Base-by-base conservation (phyloP, 2,113 vertebrate genomes). In the Erythrolamprus reginae region DNA sequence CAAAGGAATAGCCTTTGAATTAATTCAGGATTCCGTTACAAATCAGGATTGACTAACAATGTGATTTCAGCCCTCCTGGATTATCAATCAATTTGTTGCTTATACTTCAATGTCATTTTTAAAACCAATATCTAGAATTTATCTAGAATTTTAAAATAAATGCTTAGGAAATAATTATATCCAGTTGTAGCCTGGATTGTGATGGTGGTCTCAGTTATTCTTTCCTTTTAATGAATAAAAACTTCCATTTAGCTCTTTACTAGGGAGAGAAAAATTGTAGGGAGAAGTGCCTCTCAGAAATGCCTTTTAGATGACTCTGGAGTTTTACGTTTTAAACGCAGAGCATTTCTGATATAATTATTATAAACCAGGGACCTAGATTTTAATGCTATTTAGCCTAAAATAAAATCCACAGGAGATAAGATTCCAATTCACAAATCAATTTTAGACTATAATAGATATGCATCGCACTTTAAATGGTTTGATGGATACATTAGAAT, bases 361-460 rank as follows among this genome's bases (percentile, higher is more conserved):
- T 89, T 52, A 52, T 23, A 55, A 8, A 58, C 38, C 52, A 56
- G 42, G 28, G 77, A 52, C 45, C 15, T 58, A 42, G 47, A 2
- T 13, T 70, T 84, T 51, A 19, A 90, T 84, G 48, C 89, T 38
- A 47, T 24, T 70, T 33, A 45, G 56, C 13, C 24, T 70, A 45
- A 86, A 86, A 86, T 51, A 90, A 86, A 38, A 65, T 90, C 24
- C 89, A 86, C 24, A 23, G 83, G 89, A 52, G 48, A 50, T 53
- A 70, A 42, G 48, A 86, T 42, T 70, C 9, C 17, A 70, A 10
- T 24, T 70, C 85, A 56, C 52, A 90, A 70, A 90, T 24, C 38
- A 86, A 70, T 90, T 70, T 86, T 70, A 70, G 47, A 47, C 33
- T 83, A 17, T n/a, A 24, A 26, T n/a, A 52, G 65, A 53, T 86